A percentile compares a stretch with the other conserved stretches of the same genome.
Evolutionary conservation across 1,140 invertebrate species (phyloP).

Genomic region (Dendroctonus valens): DNA sequence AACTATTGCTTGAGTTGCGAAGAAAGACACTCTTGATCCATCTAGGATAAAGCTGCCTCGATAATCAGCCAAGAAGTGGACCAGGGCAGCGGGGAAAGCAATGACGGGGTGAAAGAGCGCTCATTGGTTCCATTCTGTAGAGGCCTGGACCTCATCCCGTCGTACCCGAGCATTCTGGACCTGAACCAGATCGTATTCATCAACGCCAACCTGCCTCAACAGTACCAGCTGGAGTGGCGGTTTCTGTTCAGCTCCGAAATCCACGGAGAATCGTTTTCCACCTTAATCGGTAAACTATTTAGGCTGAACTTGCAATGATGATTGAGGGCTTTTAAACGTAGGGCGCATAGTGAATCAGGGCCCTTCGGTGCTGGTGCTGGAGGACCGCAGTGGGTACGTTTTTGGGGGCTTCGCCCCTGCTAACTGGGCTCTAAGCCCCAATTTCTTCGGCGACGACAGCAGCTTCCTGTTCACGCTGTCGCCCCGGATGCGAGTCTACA

Average conservation of each 20-base stretch:
- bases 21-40: too few relatives aligned
- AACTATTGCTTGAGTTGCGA: too few relatives aligned
- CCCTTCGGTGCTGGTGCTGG: conserved; percentile 72
- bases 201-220: conserved; percentile 70
- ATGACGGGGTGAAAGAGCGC: conserved; percentile 48
- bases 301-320: conserved; percentile 33
- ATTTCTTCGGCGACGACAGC: conserved; percentile 69
- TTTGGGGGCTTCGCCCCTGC: conserved; percentile 85
- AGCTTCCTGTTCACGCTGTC: conserved; percentile 81
- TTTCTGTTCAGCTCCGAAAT: conserved; percentile 80
- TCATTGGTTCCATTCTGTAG: conserved; percentile 56
- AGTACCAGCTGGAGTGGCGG: conserved; percentile 73
- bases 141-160: conserved; percentile 67
- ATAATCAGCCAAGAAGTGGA: conserved; percentile 13
- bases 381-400: conserved; percentile 77
- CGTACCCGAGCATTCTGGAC: conserved; percentile 75
- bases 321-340: conserved; percentile 39
- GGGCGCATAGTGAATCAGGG: conserved; percentile 75
- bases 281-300: conserved; percentile 59
- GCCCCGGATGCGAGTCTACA: conserved; percentile 75
- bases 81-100: conserved; percentile 3
- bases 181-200: conserved; percentile 75
- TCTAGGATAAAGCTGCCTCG: conserved; percentile 18
- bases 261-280: conserved; percentile 82
- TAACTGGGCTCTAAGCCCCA: conserved; percentile 70